A percentile compares a stretch with the other conserved stretches of the same genome.
These are phyloP conservation scores for Catamblyrhynchus diadema DNA, from an alignment of 2,797 vertebrate species.

Conservation along the genomic window DNA sequence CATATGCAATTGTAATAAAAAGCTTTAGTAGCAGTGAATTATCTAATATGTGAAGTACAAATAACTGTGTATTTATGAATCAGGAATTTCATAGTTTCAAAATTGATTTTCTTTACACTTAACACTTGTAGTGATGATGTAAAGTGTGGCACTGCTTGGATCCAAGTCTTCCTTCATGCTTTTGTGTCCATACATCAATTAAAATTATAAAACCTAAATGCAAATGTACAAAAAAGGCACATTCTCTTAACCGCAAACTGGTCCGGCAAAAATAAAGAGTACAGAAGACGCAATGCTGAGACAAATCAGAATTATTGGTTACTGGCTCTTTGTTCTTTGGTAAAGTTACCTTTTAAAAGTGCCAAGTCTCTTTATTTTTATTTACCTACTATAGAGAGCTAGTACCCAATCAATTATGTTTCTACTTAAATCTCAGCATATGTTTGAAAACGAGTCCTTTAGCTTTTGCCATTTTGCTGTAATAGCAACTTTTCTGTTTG, in stretches of 20 bases:
- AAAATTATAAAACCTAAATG: constrained; percentile 88
- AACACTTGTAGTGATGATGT: constrained; percentile 87
- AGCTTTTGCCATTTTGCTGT: constrained; percentile 79
- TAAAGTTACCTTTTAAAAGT: constrained; percentile 94
- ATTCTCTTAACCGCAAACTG: constrained; percentile 90
- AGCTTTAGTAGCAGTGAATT: constrained; percentile 81
- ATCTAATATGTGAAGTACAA: constrained; percentile 80
- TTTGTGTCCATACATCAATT: constrained; percentile 85
- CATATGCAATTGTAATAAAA: constrained; percentile 80
- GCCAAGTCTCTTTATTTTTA: constrained; percentile 86
- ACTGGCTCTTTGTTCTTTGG: constrained; percentile 95
- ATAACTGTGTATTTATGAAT: constrained; percentile 83
- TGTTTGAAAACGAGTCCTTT: constrained; percentile 77
- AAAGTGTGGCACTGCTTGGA: constrained; percentile 91
- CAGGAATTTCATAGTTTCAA: constrained; percentile 88
- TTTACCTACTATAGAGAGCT: constrained; percentile 85
- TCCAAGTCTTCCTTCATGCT: constrained; percentile 92
- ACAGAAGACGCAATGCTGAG: constrained; percentile 82
- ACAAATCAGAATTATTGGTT: constrained; percentile 84
- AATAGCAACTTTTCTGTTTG: constrained; percentile 80
- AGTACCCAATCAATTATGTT: constrained; percentile 82
- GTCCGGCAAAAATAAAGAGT: constrained; percentile 88
- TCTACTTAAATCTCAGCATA: constrained; percentile 79
- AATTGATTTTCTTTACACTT: constrained; percentile 78
- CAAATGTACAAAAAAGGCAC: constrained; percentile 98